Evolutionary conservation across 1,140 invertebrate species (phyloP), one percentile per base, ranked within the genome.

Genomic region (Aethina tumida): DNA sequence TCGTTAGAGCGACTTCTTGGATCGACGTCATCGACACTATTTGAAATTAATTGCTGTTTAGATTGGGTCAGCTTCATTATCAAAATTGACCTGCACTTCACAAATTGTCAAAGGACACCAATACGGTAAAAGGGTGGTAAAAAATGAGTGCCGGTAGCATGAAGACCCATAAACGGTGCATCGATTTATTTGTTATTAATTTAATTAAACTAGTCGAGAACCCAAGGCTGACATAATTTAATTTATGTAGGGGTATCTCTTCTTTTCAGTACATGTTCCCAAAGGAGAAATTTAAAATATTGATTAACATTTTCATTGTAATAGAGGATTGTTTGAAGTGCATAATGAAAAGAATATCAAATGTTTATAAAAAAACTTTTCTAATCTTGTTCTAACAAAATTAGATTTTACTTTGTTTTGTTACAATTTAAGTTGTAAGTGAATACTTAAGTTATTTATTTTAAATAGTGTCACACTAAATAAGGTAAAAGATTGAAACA

Each of bases 11-110:
- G 19, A 7, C 26, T 15, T 4, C 13, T 28, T 9, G 30, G 27
- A 34, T 35, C 35, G n/a, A 42, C 28, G 7, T 32, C 27, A 26
- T 41, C 42, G 7, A 39, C 41, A 18, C 14, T 20, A 16, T 24
- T 41, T 17, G 46, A 25, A 12, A 55, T 35, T 12, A 55, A 26
- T 28, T 53, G 35, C 21, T 55, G 38, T 33, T 38, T 35, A 10
- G 53, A 55, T 40, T 53, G 50, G 6, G 50, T 45, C 3, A 16
- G 20, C 20, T 52, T 48, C 52, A 55, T 55, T 17, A 39, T 49
- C 32, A 24, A 24, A 24, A 24, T 8, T 12, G 7, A 24, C n/a
- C 22, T 24, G 22, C n/a, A 12, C n/a, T 24, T 24, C n/a, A 24
- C 22, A 8, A 24, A 12, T 8, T 24, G 22, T 8, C n/a, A 24